A percentile compares a stretch with the other conserved stretches of the same genome.
phyloP scores from a whole-genome alignment of 1,140 invertebrate species.

The Anoplolepis gracilipes region DNA sequence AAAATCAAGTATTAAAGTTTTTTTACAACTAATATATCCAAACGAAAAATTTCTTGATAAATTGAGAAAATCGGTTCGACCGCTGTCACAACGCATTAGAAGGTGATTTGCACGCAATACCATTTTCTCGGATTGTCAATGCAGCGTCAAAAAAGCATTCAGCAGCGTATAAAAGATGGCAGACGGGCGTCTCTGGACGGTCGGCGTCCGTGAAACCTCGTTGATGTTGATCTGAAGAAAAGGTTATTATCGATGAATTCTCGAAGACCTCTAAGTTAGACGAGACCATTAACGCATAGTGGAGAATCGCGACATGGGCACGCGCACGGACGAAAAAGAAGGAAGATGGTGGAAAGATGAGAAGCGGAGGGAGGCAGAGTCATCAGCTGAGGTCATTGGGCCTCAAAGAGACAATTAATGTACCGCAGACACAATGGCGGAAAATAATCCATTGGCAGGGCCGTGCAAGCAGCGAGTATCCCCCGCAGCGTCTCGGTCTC shows the following conservation, averaged over 20 bases:
- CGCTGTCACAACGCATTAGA: neutral
- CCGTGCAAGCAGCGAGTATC: constrained; percentile 72
- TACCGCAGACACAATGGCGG: constrained; percentile 76
- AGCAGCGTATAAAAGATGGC: constrained; percentile 53
- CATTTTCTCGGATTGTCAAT: constrained; percentile 47
- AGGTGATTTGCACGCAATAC: constrained; percentile 12
- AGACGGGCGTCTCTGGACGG: constrained; percentile 3
- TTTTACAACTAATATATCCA: neutral
- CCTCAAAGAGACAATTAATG: constrained; percentile 81
- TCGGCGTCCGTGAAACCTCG: constrained; percentile 64
- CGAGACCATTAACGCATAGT: constrained; percentile 82
- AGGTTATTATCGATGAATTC: constrained; percentile 79
- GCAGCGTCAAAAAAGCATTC: constrained; percentile 44
- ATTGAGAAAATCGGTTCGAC: neutral
- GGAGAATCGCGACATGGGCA: constrained; percentile 80
- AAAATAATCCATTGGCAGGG: constrained; percentile 77
- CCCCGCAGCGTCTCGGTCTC: constrained; percentile 71
- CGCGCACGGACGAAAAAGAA: constrained; percentile 45
- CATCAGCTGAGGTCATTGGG: constrained; percentile 75
- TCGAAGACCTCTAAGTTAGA: constrained; percentile 74
- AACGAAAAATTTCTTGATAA: neutral
- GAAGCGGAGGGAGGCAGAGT: constrained; percentile 29
- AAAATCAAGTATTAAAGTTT: neutral
- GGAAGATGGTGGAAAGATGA: neutral
- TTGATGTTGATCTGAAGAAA: constrained; percentile 75